Conservation (phyloP, 1,140 invertebrate species). For the Gonatopus flavifemur region DNA sequence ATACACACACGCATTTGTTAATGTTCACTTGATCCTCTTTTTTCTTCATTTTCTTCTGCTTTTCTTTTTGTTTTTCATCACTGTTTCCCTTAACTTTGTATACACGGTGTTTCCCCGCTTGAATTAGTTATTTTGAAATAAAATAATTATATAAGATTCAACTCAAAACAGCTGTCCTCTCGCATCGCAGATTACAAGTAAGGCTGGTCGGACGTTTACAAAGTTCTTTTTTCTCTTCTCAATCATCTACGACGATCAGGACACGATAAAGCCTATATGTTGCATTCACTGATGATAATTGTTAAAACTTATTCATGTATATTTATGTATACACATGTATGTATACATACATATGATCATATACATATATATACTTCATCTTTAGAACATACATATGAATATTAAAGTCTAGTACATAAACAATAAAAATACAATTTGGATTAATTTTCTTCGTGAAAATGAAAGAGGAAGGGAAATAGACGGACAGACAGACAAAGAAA, state of each 20-base stretch:
- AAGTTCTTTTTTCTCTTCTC: no score
- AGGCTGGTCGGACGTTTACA: constrained; percentile 19
- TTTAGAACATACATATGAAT: no score
- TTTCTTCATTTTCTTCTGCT: constrained; percentile 17
- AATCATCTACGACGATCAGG: constrained; percentile 12
- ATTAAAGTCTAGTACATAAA: no score
- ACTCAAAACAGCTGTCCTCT: constrained; percentile 17
- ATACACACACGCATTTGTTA: no score
- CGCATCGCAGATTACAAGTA: constrained; percentile 11
- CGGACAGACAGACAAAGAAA: no score
- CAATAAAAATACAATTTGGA: no score
- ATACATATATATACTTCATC: no score
- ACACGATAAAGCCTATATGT: not conserved
- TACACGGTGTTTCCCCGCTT: constrained; percentile 13
- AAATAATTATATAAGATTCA: constrained; percentile 25
- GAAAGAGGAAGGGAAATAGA: no score
- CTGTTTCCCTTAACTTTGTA: no score
- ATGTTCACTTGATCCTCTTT: no score
- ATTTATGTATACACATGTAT: constrained; percentile 13
- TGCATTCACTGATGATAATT: constrained; percentile 7
- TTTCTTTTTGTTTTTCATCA: constrained; percentile 18
- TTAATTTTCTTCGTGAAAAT: no score
- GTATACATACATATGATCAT: no score
- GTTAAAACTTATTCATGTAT: constrained; percentile 5
- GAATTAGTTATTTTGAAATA: constrained; percentile 19